Conservation (phyloP, 2,888 invertebrate species). For the Palloptera scutellata region DNA sequence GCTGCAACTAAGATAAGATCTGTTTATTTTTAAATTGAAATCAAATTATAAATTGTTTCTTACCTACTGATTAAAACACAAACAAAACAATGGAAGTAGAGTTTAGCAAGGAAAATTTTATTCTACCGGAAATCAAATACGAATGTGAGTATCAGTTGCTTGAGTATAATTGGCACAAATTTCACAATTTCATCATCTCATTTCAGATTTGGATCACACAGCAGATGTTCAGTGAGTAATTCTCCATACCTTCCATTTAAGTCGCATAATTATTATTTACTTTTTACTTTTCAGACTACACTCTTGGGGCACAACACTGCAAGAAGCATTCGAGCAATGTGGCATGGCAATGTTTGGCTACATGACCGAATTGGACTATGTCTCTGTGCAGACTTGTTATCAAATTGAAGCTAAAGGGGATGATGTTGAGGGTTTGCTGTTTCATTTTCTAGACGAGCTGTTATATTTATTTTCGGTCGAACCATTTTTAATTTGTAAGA, state of each 20-base stretch:
- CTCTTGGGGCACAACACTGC: constrained; percentile 87
- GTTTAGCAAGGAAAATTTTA: constrained; percentile 71
- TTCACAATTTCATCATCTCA: constrained; percentile 19
- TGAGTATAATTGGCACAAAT: no score
- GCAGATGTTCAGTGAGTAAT: constrained; percentile 96
- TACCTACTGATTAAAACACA: background rate
- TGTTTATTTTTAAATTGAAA: constrained; percentile 1
- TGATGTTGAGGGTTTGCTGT: constrained; percentile 87
- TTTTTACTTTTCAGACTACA: constrained; percentile 72
- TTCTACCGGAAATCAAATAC: constrained; percentile 75
- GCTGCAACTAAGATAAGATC: constrained; percentile 17
- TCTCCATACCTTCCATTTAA: background rate
- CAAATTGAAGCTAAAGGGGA: constrained; percentile 89
- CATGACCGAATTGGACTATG: constrained; percentile 90
- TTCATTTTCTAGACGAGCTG: constrained; percentile 93
- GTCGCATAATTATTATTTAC: background rate
- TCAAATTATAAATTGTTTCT: background rate
- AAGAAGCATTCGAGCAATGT: constrained; percentile 94
- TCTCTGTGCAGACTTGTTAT: constrained; percentile 80
- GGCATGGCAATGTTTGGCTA: constrained; percentile 97
- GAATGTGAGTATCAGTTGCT: constrained; percentile 73
- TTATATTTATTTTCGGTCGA: constrained; percentile 93
- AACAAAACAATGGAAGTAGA: constrained; percentile 60
- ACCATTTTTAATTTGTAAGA: constrained; percentile 86
- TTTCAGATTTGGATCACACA: constrained; percentile 91